These are phyloP conservation scores for Dunckerocampus dactyliophorus DNA, from an alignment of 2,113 vertebrate genomes.

Conservation along the genomic window DNA sequence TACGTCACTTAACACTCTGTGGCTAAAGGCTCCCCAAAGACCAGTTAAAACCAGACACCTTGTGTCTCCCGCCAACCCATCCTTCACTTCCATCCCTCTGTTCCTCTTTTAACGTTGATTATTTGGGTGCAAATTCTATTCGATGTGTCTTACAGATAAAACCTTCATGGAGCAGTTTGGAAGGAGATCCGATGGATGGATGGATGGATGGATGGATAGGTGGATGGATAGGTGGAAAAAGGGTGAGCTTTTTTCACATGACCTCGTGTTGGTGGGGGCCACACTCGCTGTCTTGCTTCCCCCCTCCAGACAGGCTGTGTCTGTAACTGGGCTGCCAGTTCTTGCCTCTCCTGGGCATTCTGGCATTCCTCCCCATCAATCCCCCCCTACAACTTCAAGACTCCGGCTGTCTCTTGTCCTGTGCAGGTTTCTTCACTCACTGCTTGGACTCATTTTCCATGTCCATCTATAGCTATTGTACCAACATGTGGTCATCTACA, in stretches of 20 bases:
- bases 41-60: constrained; percentile 46
- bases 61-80: constrained; percentile 37
- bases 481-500: constrained; percentile 1
- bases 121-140: background rate
- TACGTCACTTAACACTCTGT: constrained; percentile 57
- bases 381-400: constrained; percentile 44
- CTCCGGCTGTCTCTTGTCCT: constrained; percentile 60
- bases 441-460: constrained; percentile 27
- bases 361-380: constrained; percentile 77
- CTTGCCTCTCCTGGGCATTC: constrained; percentile 86
- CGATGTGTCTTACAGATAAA: background rate
- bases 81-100: constrained; percentile 15
- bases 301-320: constrained; percentile 76
- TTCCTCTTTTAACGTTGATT: constrained; percentile 23
- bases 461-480: constrained; percentile 22
- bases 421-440: constrained; percentile 41
- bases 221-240: constrained; percentile 37
- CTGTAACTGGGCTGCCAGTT: constrained; percentile 79
- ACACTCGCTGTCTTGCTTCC: constrained; percentile 45
- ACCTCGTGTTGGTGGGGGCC: constrained; percentile 60
- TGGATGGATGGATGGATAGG: constrained; percentile 27
- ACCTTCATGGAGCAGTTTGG: background rate
- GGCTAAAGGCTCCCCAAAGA: constrained; percentile 59
- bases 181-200: constrained; percentile 20
- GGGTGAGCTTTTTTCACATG: constrained; percentile 66